Evolutionary conservation across 2,888 invertebrate species (phyloP), one percentile per base, ranked within the genome.

Genomic region (Ganaspis brasiliensis): DNA sequence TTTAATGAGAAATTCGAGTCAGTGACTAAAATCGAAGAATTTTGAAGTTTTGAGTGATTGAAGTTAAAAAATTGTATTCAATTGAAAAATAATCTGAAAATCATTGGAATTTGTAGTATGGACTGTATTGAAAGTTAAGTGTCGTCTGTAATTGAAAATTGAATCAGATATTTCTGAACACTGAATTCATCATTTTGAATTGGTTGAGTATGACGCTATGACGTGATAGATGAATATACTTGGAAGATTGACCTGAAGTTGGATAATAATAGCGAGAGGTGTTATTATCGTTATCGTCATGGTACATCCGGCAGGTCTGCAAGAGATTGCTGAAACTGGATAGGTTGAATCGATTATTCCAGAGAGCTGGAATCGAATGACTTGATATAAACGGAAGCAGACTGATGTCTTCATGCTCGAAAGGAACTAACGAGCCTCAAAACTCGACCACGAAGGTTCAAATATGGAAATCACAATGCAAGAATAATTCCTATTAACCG

Each of bases 401-500:
- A 40, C 59, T 70, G 59, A 63, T 75, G 63, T 35, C 57, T 37
- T 12, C 71, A 57, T 76, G 74, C 73, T 79, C 72, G 61, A 74
- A n/a, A 67, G 71, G 75, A 67, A 76, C 80, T 78, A 84, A 84
- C 70, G 77, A 81, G 77, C 67, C 37, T 10, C 52, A 63, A 52
- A 52, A 73, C 52, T 56, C 73, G 10, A 31, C 67, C 56, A 16
- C 72, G 52, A 37, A 76, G 74, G 74, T 70, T 74, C 37, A 55
- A 75, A 61, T n/a, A n/a, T 81, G 76, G 75, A 80, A 83, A 80
- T 79, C 78, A 75, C 75, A 78, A 71, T 73, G 73, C 73, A 73
- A 73, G 75, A 73, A 78, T 83, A 84, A 82, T 83, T 83, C 83
- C 81, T 78, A 83, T 84, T 84, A 82, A 75, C 77, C 73, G 52